Conservation (phyloP, 2,797 vertebrate genomes). For the Carcharodon carcharias region DNA sequence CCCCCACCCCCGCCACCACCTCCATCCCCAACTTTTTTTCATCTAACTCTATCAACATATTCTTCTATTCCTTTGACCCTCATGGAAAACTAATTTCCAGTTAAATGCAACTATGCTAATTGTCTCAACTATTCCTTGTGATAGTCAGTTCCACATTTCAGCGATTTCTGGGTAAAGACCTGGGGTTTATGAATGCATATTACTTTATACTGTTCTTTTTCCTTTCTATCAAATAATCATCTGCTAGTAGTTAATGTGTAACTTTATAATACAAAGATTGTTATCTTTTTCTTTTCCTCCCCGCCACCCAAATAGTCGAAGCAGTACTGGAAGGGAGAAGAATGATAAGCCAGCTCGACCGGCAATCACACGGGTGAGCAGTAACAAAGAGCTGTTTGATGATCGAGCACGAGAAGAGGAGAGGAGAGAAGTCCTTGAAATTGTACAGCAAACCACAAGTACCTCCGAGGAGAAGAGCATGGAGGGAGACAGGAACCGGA, state of each 20-base stretch:
- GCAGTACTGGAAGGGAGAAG: conserved; percentile 73
- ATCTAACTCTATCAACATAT: too few relatives aligned
- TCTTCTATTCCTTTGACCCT: too few relatives aligned
- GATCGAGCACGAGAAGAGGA: conserved; percentile 69
- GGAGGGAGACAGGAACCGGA: conserved; percentile 58
- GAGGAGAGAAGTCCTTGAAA: conserved; percentile 67
- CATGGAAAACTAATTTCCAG: too few relatives aligned
- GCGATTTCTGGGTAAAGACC: too few relatives aligned
- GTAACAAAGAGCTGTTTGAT: conserved; percentile 78
- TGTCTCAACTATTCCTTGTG: too few relatives aligned
- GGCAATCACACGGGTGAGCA: conserved; percentile 63
- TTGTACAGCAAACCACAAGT: conserved; percentile 61
- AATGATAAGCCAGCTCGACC: conserved; percentile 74
- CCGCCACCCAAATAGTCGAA: conserved; percentile 50
- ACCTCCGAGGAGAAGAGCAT: conserved; percentile 68
- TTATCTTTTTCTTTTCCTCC: background rate
- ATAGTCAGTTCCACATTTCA: too few relatives aligned
- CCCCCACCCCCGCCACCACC: too few relatives aligned
- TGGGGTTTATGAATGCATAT: background rate
- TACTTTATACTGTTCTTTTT: background rate
- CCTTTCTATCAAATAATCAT: background rate
- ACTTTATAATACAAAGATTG: background rate
- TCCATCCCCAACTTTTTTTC: too few relatives aligned
- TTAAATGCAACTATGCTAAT: too few relatives aligned
- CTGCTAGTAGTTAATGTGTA: background rate